Base-by-base conservation (phyloP, 2,113 vertebrate species). In the Apus apus region DNA sequence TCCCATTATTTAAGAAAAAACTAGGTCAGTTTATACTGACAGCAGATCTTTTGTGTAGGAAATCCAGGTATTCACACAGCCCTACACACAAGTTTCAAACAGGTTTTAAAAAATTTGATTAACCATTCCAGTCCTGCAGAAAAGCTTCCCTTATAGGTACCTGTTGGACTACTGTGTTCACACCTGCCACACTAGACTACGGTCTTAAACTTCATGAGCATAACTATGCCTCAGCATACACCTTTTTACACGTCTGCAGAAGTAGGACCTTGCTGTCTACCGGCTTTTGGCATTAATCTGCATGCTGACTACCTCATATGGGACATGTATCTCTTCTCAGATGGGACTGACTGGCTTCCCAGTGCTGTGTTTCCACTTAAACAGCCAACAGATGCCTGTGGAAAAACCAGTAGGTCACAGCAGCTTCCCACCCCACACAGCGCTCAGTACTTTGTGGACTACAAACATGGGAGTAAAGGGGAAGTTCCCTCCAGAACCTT, bases 121-220 rank as follows among this genome's bases (percentile, higher is more conserved):
- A 66, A 48, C 48, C 36, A 25, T 43, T 67, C 8, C 45, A 66
- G 64, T 45, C 30, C 46, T 73, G 40, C 0, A 0, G 89, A 13
- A 82, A 79, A 84, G 7, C 16, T 62, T 80, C 40, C 36, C 15
- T 62, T 57, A 6, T 11, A 12, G 26, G 27, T 38, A n/a, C 45
- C 16, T 0, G 0, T 57, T 70, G 80, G 45, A 45, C 51, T 45
- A 3, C 30, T 29, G 38, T 12, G 23, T 32, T 46, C 43, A 46
- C 48, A 27, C 29, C 79, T 68, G 32, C 32, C 20, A 36, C 11
- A 13, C 16, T 13, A 34, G 23, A 45, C 19, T 26, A 9, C 5
- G 23, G 21, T 50, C 56, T 66, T 74, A 51, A 79, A 20, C 45
- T 51, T 81, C 0, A 1, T 32, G 30, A 80, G 38, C 34, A 22